Conservation (phyloP, 2,797 vertebrate genomes). For the Lepilemur ruficaudatus region DNA sequence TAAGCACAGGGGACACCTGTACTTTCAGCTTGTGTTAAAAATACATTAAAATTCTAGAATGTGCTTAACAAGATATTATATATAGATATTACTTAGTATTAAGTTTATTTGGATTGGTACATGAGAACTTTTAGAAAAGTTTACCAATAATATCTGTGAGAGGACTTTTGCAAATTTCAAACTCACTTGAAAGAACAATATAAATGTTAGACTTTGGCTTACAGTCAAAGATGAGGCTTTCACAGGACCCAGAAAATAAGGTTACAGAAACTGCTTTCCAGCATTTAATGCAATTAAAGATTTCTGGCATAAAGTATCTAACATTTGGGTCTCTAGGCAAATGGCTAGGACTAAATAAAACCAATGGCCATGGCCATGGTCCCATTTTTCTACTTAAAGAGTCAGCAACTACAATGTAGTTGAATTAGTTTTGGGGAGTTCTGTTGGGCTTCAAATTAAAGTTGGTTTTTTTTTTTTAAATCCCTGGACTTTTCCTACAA, state of each 20-base stretch:
- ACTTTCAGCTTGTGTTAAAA: not conserved
- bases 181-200: not conserved
- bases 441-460: not conserved
- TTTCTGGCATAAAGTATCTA: not conserved
- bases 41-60: not conserved
- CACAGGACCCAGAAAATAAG: not conserved
- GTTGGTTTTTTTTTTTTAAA: not conserved
- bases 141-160: not conserved
- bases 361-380: not conserved
- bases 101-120: not conserved
- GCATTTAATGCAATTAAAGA: not conserved
- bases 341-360: not conserved
- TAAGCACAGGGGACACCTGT: not conserved
- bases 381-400: not conserved
- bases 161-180: not conserved
- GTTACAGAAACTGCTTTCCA: not conserved
- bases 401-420: not conserved
- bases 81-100: not conserved
- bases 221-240: not conserved
- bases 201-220: not conserved
- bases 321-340: not conserved
- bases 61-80: not conserved
- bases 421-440: not conserved
- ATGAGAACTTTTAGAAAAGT: not conserved
- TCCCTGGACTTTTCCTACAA: not conserved